phyloP scores from a whole-genome alignment of 2,113 vertebrate genomes.

The Saimiri boliviensis region DNA sequence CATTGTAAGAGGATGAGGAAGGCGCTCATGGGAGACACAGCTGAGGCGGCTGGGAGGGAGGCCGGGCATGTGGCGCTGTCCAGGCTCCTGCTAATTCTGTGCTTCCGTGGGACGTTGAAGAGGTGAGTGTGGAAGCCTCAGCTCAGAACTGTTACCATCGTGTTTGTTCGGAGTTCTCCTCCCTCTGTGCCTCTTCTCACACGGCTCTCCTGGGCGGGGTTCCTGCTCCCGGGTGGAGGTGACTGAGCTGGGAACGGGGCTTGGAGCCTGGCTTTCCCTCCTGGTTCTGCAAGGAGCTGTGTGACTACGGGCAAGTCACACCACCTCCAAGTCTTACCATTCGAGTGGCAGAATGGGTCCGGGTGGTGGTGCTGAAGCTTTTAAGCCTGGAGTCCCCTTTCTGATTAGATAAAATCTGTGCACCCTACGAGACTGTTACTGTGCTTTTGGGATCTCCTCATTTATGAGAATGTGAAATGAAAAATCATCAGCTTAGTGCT shows the following conservation, averaged over 20 bases:
- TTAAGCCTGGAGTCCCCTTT: not conserved
- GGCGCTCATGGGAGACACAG: not conserved
- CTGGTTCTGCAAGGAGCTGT: not conserved
- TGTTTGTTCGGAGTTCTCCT: not conserved
- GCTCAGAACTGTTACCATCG: not conserved
- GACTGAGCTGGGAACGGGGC: not conserved
- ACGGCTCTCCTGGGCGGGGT: not conserved
- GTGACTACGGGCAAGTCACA: not conserved
- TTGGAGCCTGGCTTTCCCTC: not conserved
- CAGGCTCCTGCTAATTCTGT: not conserved
- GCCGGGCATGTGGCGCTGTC: not conserved
- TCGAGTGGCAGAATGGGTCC: not conserved
- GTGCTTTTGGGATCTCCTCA: not conserved
- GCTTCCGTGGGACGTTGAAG: not conserved
- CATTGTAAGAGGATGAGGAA: not conserved
- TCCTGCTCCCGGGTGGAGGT: not conserved
- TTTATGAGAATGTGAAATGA: not conserved
- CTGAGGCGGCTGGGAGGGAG: not conserved
- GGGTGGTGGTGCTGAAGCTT: not conserved
- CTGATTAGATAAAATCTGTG: not conserved
- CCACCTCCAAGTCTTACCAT: not conserved
- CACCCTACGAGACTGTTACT: not conserved
- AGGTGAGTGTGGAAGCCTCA: not conserved
- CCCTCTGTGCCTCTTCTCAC: not conserved
- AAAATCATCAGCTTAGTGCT: not conserved